Evolutionary conservation across 2,888 invertebrate genomes (phyloP).

Genomic region (Acrobasis consociella): DNA sequence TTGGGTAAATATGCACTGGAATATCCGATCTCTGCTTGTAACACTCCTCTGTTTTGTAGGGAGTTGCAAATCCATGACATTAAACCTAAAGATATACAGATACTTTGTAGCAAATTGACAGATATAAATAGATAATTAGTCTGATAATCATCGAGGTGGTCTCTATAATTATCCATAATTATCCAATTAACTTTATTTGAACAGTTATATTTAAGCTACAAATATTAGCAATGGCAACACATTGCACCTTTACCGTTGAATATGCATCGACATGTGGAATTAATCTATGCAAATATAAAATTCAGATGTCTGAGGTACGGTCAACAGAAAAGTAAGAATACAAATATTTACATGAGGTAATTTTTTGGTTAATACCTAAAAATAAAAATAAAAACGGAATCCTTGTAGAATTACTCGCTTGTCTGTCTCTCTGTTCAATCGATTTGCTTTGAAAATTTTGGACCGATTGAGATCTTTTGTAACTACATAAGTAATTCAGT

Average conservation of each 20-base stretch:
- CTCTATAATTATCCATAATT: slow-evolving; percentile 4
- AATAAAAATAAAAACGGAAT: neutral
- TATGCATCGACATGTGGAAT: slow-evolving; percentile 18
- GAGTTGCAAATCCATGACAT: too few relatives aligned
- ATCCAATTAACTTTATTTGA: slow-evolving; percentile 17
- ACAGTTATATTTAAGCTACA: neutral
- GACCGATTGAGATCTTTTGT: too few relatives aligned
- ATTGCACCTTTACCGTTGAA: slow-evolving; percentile 18
- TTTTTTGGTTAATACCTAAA: too few relatives aligned
- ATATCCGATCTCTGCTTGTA: too few relatives aligned
- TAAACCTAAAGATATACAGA: too few relatives aligned
- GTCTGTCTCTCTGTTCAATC: too few relatives aligned
- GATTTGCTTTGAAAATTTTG: too few relatives aligned
- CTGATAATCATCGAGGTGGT: neutral
- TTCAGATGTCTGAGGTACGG: slow-evolving; percentile 10
- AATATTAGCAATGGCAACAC: slow-evolving; percentile 5
- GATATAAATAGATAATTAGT: neutral
- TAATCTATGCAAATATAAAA: slow-evolving; percentile 22
- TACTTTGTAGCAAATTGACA: neutral
- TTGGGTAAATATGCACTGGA: too few relatives aligned
- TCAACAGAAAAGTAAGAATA: neutral
- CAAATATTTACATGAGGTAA: too few relatives aligned
- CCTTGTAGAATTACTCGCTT: too few relatives aligned
- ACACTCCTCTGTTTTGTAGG: too few relatives aligned
- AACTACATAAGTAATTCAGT: too few relatives aligned